These are phyloP conservation scores for Montipora foliosa DNA, from an alignment of 64 coral and sea anemone species.

Conservation along the genomic window DNA sequence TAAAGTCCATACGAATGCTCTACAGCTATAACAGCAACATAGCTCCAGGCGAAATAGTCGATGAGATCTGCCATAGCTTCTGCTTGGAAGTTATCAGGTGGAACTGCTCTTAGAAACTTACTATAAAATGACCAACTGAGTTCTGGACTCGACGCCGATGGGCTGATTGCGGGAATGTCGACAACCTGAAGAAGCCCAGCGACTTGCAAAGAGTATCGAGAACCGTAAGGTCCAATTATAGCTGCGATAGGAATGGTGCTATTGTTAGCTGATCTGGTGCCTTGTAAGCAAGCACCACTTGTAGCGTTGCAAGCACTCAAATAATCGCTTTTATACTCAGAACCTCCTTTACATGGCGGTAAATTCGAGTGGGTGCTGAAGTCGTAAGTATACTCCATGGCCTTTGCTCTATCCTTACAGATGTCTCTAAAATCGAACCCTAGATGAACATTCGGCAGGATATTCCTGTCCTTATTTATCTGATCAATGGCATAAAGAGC, in stretches of 20 bases:
- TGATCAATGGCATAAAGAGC: conserved; percentile 43
- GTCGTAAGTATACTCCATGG: conserved; percentile 65
- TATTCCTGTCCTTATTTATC: conserved; percentile 57
- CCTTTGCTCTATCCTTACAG: conserved; percentile 57
- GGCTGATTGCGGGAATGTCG: conserved; percentile 69
- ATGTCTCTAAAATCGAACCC: conserved; percentile 67
- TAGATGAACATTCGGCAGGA: conserved; percentile 45
- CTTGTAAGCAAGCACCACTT: not conserved
- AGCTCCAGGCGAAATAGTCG: conserved; percentile 68
- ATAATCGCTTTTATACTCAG: not conserved
- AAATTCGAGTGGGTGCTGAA: conserved; percentile 37
- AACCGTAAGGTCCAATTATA: conserved; percentile 65
- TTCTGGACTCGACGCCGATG: conserved; percentile 75
- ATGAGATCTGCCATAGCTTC: conserved; percentile 80
- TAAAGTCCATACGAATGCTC: conserved; percentile 74
- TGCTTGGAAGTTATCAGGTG: conserved; percentile 74
- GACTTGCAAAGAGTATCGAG: conserved; percentile 64
- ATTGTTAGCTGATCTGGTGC: not conserved
- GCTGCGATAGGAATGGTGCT: conserved; percentile 18
- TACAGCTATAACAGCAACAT: conserved; percentile 71
- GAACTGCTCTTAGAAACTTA: conserved; percentile 57
- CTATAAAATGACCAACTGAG: conserved; percentile 66
- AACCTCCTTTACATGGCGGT: not conserved
- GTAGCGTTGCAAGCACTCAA: not conserved
- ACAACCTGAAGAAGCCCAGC: conserved; percentile 74